These are phyloP conservation scores for Osmoderma eremita DNA, from an alignment of 2,888 invertebrate genomes.

Conservation along the genomic window DNA sequence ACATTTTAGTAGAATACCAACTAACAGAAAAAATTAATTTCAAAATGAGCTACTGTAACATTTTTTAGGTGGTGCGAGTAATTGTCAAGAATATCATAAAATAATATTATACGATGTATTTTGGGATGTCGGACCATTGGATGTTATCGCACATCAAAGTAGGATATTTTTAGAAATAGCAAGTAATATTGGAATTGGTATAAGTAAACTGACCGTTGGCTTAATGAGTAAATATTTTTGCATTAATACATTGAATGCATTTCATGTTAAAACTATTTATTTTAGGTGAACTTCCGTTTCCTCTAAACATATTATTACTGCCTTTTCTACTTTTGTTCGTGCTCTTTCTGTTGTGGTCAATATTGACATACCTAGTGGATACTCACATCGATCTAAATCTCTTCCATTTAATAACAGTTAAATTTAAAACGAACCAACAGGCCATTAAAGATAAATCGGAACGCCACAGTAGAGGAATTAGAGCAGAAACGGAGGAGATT, in stretches of 20 bases:
- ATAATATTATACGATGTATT: slow-evolving; percentile 35
- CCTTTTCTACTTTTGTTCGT: slow-evolving; percentile 28
- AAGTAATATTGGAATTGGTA: slow-evolving; percentile 30
- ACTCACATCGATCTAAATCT: slow-evolving; percentile 32
- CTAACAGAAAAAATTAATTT: not conserved
- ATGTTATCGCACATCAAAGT: slow-evolving; percentile 37
- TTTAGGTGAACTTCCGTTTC: slow-evolving; percentile 33
- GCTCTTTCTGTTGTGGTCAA: slow-evolving; percentile 17
- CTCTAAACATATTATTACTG: slow-evolving; percentile 32
- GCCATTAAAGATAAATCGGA: slow-evolving; percentile 3
- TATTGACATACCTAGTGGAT: slow-evolving; percentile 27
- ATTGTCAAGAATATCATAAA: slow-evolving; percentile 37
- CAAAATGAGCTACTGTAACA: not conserved
- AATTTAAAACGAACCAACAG: slow-evolving; percentile 31
- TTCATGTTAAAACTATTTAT: no score
- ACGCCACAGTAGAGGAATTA: not conserved
- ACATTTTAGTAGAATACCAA: not conserved
- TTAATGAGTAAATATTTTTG: slow-evolving; percentile 26
- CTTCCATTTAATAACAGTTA: slow-evolving; percentile 30
- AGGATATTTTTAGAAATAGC: slow-evolving; percentile 25
- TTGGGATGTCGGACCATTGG: slow-evolving; percentile 40
- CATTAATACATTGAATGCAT: no score
- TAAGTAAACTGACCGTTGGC: slow-evolving; percentile 26
- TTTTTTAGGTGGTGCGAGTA: slow-evolving; percentile 23
- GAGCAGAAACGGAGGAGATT: slow-evolving; percentile 33